Evolutionary conservation across 2,797 vertebrate species (phyloP).

Genomic region (Amniataba percoides): DNA sequence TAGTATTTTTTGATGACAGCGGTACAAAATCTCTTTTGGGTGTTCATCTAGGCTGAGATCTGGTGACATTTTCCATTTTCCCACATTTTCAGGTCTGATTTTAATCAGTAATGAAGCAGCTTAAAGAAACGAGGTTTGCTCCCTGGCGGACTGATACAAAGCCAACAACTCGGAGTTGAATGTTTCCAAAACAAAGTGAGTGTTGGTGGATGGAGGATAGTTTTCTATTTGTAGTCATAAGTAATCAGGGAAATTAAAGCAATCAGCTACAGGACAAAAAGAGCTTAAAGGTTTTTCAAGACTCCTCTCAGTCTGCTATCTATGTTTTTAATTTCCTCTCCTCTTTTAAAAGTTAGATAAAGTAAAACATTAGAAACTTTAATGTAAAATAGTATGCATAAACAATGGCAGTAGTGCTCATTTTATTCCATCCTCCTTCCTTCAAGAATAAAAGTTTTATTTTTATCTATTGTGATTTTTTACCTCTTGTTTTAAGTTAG

Average conservation of each 20-base stretch:
- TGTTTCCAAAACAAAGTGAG: background rate
- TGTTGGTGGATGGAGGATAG: too few species aligned
- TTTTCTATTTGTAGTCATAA: background rate
- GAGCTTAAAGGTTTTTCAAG: too few species aligned
- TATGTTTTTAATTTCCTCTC: background rate
- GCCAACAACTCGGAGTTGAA: background rate
- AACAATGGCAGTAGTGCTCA: too few species aligned
- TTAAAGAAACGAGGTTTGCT: conserved; percentile 8
- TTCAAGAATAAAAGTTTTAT: too few species aligned
- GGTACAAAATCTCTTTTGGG: background rate
- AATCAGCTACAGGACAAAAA: too few species aligned
- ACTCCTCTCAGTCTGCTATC: background rate
- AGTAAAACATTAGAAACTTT: background rate
- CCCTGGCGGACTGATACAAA: conserved; percentile 3
- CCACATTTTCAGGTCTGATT: background rate
- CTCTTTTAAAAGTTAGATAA: background rate
- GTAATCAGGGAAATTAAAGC: background rate
- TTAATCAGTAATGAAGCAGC: conserved; percentile 20
- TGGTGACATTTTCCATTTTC: background rate
- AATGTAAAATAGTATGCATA: background rate
- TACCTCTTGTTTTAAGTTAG: too few species aligned
- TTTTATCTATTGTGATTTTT: too few species aligned
- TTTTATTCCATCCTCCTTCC: too few species aligned
- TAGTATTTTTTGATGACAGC: background rate
- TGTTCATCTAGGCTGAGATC: background rate